Evolutionary conservation across 64 coral and sea anemone species (phyloP), one percentile per base, ranked within the genome.

Genomic region (Actinia equina): DNA sequence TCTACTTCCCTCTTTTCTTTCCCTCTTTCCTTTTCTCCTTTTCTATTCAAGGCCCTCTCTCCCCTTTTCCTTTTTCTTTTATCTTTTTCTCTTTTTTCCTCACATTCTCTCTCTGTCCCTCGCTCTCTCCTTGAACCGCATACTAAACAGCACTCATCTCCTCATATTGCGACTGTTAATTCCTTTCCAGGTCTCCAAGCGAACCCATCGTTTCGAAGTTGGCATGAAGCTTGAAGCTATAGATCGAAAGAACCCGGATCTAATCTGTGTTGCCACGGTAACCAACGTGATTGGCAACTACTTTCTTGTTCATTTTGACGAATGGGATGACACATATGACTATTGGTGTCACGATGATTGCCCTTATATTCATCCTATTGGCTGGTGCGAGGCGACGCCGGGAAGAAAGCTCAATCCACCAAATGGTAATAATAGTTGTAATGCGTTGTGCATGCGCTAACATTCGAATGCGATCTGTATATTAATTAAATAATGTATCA

Each of bases 311-410:
- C 96, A 98, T 67, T 98, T 98, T 92, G 96, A 98, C 49, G 96
- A 98, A 37, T 98, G 96, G 96, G 96, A 98, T 81, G 96, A 98
- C 43, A 95, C 96, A 23, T 98, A 98, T 83, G 96, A 98, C 80
- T 98, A 98, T 54, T 98, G 96, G 96, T 98, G 96, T 85, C 86
- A 92, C 12, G 86, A 98, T 17, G 90, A 98, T 43, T 98, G 96
- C 59, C 96, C 96, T n/a, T 98, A 98, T 61, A 98, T 98, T n/a
- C 93, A 92, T 57, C 88, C 96, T 54, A 87, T 98, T 8, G 93
- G 96, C 25, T 98, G 96, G 96, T 98, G 96, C 60, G 77, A 84
- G 18, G 83, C 91, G 7, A 91, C 86, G 30, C 30, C 30, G 15
- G 94, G 94, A 44, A 88, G 94, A 17, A 94, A 89, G 54, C 88